Evolutionary conservation across 2,797 vertebrate genomes (phyloP).

Genomic region (Naso thynnoides): DNA sequence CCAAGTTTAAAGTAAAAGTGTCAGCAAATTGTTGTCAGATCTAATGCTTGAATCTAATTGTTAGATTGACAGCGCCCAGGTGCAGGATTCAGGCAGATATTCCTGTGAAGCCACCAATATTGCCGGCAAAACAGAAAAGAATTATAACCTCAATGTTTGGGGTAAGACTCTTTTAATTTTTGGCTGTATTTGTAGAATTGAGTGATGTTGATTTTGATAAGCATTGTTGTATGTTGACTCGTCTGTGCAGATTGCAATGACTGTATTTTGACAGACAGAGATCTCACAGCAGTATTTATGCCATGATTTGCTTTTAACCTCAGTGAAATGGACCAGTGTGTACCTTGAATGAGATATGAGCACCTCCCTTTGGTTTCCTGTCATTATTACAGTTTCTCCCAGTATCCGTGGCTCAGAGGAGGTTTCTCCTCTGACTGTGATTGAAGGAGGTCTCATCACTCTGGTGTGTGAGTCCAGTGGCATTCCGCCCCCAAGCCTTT

Average conservation of each 20-base stretch:
- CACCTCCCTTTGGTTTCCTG: conserved; percentile 58
- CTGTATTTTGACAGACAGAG: too few species aligned
- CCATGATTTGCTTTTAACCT: neutral
- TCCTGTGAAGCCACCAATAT: conserved; percentile 96
- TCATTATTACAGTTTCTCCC: conserved; percentile 88
- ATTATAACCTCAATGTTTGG: conserved; percentile 97
- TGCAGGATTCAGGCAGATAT: conserved; percentile 94
- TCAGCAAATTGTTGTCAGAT: neutral
- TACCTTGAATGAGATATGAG: conserved; percentile 31
- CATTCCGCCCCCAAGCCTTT: conserved; percentile 92
- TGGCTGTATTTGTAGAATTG: neutral
- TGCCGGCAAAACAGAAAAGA: conserved; percentile 96
- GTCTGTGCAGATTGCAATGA: neutral
- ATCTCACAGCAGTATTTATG: neutral
- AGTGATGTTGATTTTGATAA: neutral
- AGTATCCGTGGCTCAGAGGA: conserved; percentile 89
- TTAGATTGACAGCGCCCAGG: conserved; percentile 90
- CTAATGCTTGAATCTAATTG: conserved; percentile 31
- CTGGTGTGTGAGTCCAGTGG: conserved; percentile 95
- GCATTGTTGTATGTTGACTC: too few species aligned
- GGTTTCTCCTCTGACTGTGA: conserved; percentile 87
- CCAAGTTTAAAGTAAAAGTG: neutral
- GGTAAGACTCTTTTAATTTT: conserved; percentile 83
- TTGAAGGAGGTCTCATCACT: conserved; percentile 90
- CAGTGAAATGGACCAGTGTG: neutral